Evolutionary conservation across 2,797 vertebrate genomes (phyloP).

Genomic region (Oreochromis mossambicus): DNA sequence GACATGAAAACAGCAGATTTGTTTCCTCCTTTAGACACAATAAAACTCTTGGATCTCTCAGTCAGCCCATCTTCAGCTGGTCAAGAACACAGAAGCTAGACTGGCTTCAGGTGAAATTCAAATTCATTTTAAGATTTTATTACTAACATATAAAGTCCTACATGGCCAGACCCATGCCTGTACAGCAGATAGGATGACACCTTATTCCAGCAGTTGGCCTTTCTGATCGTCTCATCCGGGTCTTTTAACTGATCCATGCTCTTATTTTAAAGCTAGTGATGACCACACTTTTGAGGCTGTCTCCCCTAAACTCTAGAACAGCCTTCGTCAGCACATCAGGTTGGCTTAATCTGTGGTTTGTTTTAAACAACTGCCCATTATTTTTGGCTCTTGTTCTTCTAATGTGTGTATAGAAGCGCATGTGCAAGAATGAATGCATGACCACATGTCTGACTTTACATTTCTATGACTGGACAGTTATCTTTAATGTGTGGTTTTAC

Average conservation of each 20-base stretch:
- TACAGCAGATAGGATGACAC: background rate
- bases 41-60: background rate
- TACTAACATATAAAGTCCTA: background rate
- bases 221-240: fast-evolving
- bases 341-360: background rate
- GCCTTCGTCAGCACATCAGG: background rate
- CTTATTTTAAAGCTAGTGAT: background rate
- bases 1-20: background rate
- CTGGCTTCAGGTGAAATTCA: background rate
- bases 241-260: background rate
- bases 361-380: background rate
- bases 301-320: background rate
- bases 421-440: background rate
- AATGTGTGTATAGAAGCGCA: background rate
- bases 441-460: background rate
- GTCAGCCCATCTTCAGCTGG: background rate
- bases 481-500: background rate
- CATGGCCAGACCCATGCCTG: fast-evolving
- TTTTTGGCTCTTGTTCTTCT: background rate
- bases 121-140: background rate
- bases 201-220: background rate
- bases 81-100: background rate
- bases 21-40: background rate
- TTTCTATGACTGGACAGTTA: background rate
- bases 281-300: background rate